Base-by-base conservation (phyloP, 2,113 vertebrate species). In the Haplotaxodon microlepis region DNA sequence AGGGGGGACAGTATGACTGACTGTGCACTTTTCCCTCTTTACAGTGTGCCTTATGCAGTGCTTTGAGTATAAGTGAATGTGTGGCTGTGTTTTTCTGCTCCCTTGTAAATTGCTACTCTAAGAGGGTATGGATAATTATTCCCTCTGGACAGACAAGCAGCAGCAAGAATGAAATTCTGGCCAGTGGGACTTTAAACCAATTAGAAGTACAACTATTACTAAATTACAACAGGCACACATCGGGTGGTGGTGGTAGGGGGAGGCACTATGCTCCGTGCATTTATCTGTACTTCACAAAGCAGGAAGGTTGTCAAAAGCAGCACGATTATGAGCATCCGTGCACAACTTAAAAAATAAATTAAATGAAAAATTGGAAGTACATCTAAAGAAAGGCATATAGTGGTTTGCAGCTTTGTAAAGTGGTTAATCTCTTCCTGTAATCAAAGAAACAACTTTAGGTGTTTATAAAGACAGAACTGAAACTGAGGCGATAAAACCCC, bases 141-240 rank as follows among this genome's bases (percentile, higher is more conserved):
- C 73, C 85, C 84, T 2, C 6, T 59, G 76, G 90, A 85, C 54
- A 61, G 80, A 88, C 73, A 38, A 63, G 84, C 66, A 73, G 40
- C 19, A 80, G 42, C 45, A 63, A 79, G 42, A 87, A 88, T 69
- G 13, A n/a, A 56, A 85, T 76, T 84, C 45, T 86, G 80, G 66
- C 83, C 86, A 31, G 56, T 90, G 85, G 91, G 78, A 84, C 31
- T 91, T 88, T 54, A 90, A 90, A 91, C 71, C 81, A 90, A 90
- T 92, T 86, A 90, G 53, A 51, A 83, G 47, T 87, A 83, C 54
- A 91, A 81, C 56, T 63, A 82, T 12, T 84, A 79, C 51, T 80
- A 82, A 86, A 85, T 83, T 71, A 84, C 82, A 81, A 71, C 31
- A 85, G 63, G 14, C 36, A 53, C 53, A 84, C 9, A 17, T 81